Evolutionary conservation across 2,797 vertebrate species (phyloP), one percentile per base, ranked within the genome.

Genomic region (Rhinophrynus dorsalis): DNA sequence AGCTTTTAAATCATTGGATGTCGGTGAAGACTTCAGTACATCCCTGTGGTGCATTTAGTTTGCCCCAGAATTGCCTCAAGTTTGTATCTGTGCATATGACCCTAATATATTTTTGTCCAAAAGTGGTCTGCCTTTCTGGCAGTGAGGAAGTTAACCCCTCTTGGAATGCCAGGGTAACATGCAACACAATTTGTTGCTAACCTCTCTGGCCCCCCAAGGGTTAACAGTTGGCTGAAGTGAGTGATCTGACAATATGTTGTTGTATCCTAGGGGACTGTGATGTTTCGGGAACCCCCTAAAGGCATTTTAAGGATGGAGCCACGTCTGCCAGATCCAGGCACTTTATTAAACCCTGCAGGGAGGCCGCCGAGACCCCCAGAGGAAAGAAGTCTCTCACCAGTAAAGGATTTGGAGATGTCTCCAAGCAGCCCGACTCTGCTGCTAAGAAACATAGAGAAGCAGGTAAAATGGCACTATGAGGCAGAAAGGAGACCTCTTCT

Each of bases 381-480:
- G 60, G 81, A 72, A 73, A 84, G 80, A 83, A 84, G 88, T 79
- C 81, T 79, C 56, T 75, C 87, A 59, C 84, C 87, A 5, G 93
- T 95, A 63, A 84, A 85, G 12, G 94, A 90, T 80, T 89, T 89
- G 81, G 90, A 97, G 83, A 87, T 84, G 65, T 95, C 95, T 78
- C 92, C 92, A 72, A 94, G 93, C 89, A 98, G 95, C 75, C 96
- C 95, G 42, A 92, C 90, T 7, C 87, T 90, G 50, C 94, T 98
- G 68, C 90, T 98, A 77, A 87, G 89, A 79, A 97, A 95, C 89
- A 97, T 98, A 81, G 92, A 98, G 77, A 95, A 92, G 91, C 96
- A 98, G 95, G 96, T 97, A 89, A 80, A 81, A 75, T 29, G 29
- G 5, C 1, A 9, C 37, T 45, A 8, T 12, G 18, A 45, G 2